Conservation (phyloP, 2,888 invertebrate genomes). For the Cephus runcator region DNA sequence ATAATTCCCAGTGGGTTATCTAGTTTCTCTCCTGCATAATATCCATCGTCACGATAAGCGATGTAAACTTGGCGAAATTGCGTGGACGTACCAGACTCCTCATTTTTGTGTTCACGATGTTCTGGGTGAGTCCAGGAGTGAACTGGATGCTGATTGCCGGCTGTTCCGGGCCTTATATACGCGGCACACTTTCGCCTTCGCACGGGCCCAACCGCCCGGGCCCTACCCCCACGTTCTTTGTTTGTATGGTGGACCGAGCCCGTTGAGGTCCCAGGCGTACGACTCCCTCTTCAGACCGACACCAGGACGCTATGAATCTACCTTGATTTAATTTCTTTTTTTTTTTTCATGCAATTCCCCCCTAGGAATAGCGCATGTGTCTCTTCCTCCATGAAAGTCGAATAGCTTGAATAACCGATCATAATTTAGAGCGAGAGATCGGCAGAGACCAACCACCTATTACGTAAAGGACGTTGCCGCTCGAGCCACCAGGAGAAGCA, state of each 20-base stretch:
- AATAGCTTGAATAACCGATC: neutral
- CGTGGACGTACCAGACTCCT: conserved; percentile 61
- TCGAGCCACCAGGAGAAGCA: neutral
- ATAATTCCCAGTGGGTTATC: neutral
- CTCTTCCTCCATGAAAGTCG: conserved; percentile 5
- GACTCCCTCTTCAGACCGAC: conserved; percentile 52
- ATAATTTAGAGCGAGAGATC: conserved; percentile 34
- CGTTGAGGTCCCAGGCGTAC: conserved; percentile 53
- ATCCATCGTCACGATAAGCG: neutral
- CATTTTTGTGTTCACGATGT: conserved; percentile 64
- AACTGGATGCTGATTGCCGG: conserved; percentile 70
- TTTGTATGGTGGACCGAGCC: conserved; percentile 49
- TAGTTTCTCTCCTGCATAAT: neutral
- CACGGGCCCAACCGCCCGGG: conserved; percentile 48
- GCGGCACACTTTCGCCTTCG: conserved; percentile 70
- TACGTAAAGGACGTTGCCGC: conserved; percentile 55
- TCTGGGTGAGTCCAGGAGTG: conserved; percentile 69
- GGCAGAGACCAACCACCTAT: conserved; percentile 28
- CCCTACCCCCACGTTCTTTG: conserved; percentile 63
- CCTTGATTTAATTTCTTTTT: conserved; percentile 14
- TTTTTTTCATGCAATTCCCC: conserved; percentile 5
- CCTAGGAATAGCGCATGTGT: neutral
- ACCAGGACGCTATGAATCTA: conserved; percentile 14
- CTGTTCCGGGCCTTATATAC: conserved; percentile 70
- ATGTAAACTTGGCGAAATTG: neutral